Percentiles rank a stretch among this genome's conserved stretches.
These are phyloP conservation scores for Cassiopea andromeda DNA, from an alignment of 30 jellyfish, hydroid and myxozoan species.

Conservation along the genomic window DNA sequence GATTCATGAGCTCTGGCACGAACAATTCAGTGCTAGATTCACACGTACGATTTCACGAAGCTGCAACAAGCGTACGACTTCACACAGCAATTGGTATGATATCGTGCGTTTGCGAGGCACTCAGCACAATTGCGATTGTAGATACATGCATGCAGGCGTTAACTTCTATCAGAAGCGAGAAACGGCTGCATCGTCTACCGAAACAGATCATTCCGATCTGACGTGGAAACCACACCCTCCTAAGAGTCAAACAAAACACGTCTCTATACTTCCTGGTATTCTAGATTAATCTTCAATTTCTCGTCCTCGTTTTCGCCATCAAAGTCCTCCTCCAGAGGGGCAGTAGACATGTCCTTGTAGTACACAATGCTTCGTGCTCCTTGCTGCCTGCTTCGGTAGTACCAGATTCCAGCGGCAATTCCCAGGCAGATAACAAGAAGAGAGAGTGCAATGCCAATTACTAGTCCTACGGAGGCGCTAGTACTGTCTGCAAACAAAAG, in stretches of 20 bases:
- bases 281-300: conserved; percentile 73
- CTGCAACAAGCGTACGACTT: no score
- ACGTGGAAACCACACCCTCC: not conserved
- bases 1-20: no score
- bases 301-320: conserved; percentile 81
- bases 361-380: conserved; percentile 85
- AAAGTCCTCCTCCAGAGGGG: conserved; percentile 94
- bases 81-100: no score
- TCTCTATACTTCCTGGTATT: conserved; percentile 51
- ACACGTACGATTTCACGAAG: no score
- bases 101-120: not conserved
- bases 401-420: conserved; percentile 74
- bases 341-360: conserved; percentile 98
- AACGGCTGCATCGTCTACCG: not conserved
- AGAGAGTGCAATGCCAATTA: conserved; percentile 75
- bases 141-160: no score
- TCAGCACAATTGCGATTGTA: not conserved
- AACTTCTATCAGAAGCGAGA: no score
- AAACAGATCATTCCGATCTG: not conserved
- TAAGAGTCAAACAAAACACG: not conserved
- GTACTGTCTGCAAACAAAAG: conserved; percentile 31
- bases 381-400: conserved; percentile 61
- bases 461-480: conserved; percentile 66
- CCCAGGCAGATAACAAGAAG: conserved; percentile 71
- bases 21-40: no score